A percentile compares a stretch with the other conserved stretches of the same genome.
Evolutionary conservation across 1,140 invertebrate genomes (phyloP).

Genomic region (Drosophila kepulauana): DNA sequence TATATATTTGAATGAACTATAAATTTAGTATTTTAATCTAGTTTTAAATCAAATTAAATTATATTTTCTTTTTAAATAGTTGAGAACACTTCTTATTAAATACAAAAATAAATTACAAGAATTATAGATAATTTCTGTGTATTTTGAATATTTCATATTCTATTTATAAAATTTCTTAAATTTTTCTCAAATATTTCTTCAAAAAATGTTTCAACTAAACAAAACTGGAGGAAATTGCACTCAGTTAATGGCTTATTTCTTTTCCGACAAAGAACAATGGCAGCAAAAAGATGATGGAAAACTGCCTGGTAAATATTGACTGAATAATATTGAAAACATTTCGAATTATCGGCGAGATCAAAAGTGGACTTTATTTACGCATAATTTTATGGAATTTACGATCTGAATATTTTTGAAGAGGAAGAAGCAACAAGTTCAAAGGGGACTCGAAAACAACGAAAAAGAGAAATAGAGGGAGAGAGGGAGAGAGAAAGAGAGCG

Average conservation of each 20-base stretch:
- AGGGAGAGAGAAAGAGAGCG: neutral
- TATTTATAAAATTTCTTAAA: no score
- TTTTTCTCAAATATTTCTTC: neutral
- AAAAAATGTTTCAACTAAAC: neutral
- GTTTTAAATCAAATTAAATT: no score
- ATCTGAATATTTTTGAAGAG: constrained; percentile 20
- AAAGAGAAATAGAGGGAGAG: neutral
- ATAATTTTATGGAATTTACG: constrained; percentile 67
- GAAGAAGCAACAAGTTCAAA: constrained; percentile 59
- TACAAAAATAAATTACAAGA: no score
- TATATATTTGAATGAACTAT: no score
- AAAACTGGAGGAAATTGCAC: neutral
- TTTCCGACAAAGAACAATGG: neutral
- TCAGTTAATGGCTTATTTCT: neutral
- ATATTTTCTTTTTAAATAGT: no score
- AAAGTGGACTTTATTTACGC: constrained; percentile 60
- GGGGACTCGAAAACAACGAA: neutral
- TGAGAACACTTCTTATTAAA: no score
- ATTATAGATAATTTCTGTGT: no score
- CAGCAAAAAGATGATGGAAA: constrained; percentile 27
- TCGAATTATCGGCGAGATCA: constrained; percentile 50
- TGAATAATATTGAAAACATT: constrained; percentile 1
- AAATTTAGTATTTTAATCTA: no score
- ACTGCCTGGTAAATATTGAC: neutral
- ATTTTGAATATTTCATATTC: no score